These are phyloP conservation scores for Listronotus oregonensis DNA, from an alignment of 1,140 invertebrate genomes.

Conservation along the genomic window DNA sequence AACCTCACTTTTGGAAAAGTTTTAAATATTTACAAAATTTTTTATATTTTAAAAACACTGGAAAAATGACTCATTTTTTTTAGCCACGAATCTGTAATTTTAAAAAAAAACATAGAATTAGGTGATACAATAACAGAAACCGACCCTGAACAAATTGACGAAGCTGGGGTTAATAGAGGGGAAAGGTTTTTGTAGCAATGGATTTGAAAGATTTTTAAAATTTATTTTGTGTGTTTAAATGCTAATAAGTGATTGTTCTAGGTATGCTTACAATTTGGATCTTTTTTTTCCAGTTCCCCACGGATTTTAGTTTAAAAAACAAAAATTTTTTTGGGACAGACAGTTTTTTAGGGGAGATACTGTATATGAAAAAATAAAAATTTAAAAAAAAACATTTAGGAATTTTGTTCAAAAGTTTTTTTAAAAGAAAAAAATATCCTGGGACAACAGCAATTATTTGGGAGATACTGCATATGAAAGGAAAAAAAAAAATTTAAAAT, in stretches of 20 bases:
- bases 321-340: constrained; percentile 61
- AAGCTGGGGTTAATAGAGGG: constrained; percentile 57
- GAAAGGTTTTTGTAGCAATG: constrained; percentile 70
- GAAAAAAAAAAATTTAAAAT: too few species aligned
- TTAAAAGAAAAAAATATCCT: too few species aligned
- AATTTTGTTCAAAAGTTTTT: too few species aligned
- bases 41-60: too few species aligned
- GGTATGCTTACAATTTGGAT: constrained; percentile 91
- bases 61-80: constrained; percentile 48
- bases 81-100: constrained; percentile 47
- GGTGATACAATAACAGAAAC: constrained; percentile 27
- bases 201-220: constrained; percentile 66
- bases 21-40: too few species aligned
- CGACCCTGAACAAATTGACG: constrained; percentile 39
- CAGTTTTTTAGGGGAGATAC: constrained; percentile 86
- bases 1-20: too few species aligned
- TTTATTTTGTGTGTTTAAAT: constrained; percentile 16
- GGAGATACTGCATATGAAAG: constrained; percentile 75
- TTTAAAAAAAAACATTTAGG: too few species aligned
- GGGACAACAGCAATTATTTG: too few species aligned
- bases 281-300: constrained; percentile 72
- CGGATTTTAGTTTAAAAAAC: constrained; percentile 70
- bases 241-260: constrained; percentile 51
- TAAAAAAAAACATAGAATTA: constrained; percentile 48
- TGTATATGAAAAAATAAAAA: too few species aligned